Percentiles rank a stretch among this genome's conserved stretches.
These are phyloP conservation scores for Phrynosoma blainvillii DNA, from an alignment of 2,113 vertebrate species.

Conservation along the genomic window DNA sequence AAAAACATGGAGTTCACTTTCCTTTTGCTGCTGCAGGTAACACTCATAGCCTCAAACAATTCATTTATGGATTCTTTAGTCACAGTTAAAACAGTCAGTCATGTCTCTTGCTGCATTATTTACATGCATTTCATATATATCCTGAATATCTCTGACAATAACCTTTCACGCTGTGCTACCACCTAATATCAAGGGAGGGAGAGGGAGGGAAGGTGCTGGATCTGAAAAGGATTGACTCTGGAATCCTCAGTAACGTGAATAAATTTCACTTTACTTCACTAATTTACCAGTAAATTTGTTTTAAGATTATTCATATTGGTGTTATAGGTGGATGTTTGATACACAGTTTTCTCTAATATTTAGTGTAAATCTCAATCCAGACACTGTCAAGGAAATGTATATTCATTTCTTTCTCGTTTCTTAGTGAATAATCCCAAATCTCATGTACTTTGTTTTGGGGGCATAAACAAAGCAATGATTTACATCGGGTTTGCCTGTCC, in stretches of 20 bases:
- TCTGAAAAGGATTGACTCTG: neutral
- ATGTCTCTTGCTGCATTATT: neutral
- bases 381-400: no score
- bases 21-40: neutral
- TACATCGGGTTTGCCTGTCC: no score
- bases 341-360: no score
- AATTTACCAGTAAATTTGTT: neutral
- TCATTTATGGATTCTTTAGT: neutral
- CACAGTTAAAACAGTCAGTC: neutral
- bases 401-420: no score
- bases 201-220: neutral
- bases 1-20: neutral
- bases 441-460: no score
- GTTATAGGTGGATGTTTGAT: neutral
- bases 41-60: neutral
- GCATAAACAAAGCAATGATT: no score
- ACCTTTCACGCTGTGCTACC: neutral
- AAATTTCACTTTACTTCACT: neutral
- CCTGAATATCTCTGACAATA: neutral
- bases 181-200: no score
- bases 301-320: neutral
- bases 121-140: neutral
- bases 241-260: neutral
- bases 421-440: no score
- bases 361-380: no score